Evolutionary conservation across 2,113 vertebrate species (phyloP), one percentile per base, ranked within the genome.

Genomic region (Dolichallabes microphthalmus): DNA sequence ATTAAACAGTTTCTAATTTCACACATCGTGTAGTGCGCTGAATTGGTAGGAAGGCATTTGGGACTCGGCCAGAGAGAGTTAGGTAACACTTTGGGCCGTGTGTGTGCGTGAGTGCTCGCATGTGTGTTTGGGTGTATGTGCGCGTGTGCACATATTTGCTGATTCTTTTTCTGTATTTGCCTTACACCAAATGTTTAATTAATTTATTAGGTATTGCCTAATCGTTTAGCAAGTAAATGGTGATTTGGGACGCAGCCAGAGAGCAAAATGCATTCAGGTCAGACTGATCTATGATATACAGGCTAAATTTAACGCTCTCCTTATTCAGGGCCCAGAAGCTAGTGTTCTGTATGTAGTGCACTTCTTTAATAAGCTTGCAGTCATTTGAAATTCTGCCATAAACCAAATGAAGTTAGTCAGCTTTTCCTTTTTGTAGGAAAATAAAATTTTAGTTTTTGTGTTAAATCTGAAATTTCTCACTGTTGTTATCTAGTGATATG

Each of bases 21-120:
- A 52, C 8, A 52, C 25, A 8, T 74, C 22, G n/a, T 52, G 35
- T 13, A 7, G 45, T 52, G 71, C 45, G 13, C 69, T 27, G 71
- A 75, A 75, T 75, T 7, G 50, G 50, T 32, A 50, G 71, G 71
- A 52, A 27, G 73, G 52, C 12, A 75, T 75, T 75, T 75, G 45
- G 73, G 45, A 53, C 25, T 10, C 73, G 2, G 73, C 25, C 69
- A 45, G 19, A 73, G 19, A 13, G 35, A 25, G 39, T 50, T 74
- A 2, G 22, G 71, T 52, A 50, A 74, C 71, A 45, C 11, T 74
- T 12, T 13, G 13, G 20, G 20, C 4, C 22, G 13, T 15, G 27
- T 30, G 13, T 60, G 58, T 60, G 58, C 14, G 25, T 55, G 45
- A 45, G 7, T 45, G 7, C 45, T 45, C 0, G 45, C 45, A 45